Evolutionary conservation across 2,888 invertebrate species (phyloP).

Genomic region (Entomobrya multifasciata): DNA sequence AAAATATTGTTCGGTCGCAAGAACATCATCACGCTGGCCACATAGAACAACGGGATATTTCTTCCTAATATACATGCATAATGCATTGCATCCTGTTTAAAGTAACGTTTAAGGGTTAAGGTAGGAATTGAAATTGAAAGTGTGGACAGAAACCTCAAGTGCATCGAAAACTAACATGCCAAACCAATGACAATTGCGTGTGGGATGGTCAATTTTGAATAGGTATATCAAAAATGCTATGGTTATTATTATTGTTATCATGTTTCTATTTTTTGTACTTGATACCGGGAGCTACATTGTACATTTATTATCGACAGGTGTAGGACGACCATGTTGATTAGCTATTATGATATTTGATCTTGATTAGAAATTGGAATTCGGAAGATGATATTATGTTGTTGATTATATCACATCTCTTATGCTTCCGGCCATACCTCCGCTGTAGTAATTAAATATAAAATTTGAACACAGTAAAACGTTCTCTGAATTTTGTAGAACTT

Average conservation of each 20-base stretch:
- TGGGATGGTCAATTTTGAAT: too few relatives aligned
- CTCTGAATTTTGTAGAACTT: too few relatives aligned
- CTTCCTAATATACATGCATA: background rate
- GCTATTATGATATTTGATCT: slow-evolving; percentile 43
- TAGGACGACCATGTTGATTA: slow-evolving; percentile 28
- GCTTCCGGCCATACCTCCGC: slow-evolving; percentile 65
- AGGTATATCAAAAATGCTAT: too few relatives aligned
- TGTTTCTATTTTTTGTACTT: background rate
- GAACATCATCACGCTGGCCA: background rate
- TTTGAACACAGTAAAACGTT: too few relatives aligned
- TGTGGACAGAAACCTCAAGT: too few relatives aligned
- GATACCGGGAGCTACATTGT: slow-evolving; percentile 17
- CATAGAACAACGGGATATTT: slow-evolving; percentile 10
- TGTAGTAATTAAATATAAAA: background rate
- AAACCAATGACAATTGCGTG: too few relatives aligned
- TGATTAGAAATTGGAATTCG: slow-evolving; percentile 64
- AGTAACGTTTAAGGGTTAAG: too few relatives aligned
- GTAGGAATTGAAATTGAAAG: too few relatives aligned
- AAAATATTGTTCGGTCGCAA: background rate
- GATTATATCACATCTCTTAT: slow-evolving; percentile 1
- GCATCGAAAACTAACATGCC: too few relatives aligned
- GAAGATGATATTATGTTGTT: slow-evolving; percentile 64
- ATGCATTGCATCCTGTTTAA: too few relatives aligned
- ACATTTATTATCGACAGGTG: slow-evolving; percentile 16
- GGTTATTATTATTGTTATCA: background rate